phyloP scores from a whole-genome alignment of 2,113 vertebrate species.

The Salminus brasiliensis region DNA sequence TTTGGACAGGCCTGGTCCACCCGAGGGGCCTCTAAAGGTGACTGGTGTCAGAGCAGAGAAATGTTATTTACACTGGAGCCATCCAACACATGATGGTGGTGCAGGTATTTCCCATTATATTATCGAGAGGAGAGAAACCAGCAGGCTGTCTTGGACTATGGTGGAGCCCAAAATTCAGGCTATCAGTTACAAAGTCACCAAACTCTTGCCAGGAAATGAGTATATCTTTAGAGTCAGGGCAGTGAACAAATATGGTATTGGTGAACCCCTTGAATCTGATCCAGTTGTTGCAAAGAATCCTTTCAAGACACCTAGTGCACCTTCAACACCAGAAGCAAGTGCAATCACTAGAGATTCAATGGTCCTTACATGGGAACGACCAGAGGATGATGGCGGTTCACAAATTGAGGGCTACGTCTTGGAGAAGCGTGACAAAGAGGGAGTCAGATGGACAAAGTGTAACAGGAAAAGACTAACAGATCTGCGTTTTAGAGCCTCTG shows the following conservation, averaged over 20 bases:
- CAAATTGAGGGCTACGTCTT: conserved; percentile 94
- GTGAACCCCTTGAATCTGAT: conserved; percentile 94
- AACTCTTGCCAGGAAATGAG: conserved; percentile 92
- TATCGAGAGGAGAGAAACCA: conserved; percentile 97
- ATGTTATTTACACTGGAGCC: conserved; percentile 94
- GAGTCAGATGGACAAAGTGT: conserved; percentile 94
- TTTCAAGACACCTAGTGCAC: conserved; percentile 88
- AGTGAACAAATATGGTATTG: conserved; percentile 95
- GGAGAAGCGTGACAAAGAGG: conserved; percentile 98
- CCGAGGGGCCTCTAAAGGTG: conserved; percentile 90
- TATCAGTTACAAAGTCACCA: conserved; percentile 95
- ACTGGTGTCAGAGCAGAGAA: conserved; percentile 95
- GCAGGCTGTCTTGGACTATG: conserved; percentile 96
- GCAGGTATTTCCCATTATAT: conserved; percentile 92
- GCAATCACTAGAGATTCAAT: conserved; percentile 94
- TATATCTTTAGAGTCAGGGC: conserved; percentile 98
- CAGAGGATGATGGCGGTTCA: conserved; percentile 88
- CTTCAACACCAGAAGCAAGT: conserved; percentile 87
- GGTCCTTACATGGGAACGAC: conserved; percentile 91
- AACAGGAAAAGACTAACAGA: conserved; percentile 94
- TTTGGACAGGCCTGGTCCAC: conserved; percentile 93
- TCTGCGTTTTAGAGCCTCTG: conserved; percentile 87
- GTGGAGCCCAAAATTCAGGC: conserved; percentile 93
- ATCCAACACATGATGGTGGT: conserved; percentile 93
- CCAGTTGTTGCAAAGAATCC: conserved; percentile 90